Evolutionary conservation across 2,113 vertebrate species (phyloP).

Genomic region (Grus americana): DNA sequence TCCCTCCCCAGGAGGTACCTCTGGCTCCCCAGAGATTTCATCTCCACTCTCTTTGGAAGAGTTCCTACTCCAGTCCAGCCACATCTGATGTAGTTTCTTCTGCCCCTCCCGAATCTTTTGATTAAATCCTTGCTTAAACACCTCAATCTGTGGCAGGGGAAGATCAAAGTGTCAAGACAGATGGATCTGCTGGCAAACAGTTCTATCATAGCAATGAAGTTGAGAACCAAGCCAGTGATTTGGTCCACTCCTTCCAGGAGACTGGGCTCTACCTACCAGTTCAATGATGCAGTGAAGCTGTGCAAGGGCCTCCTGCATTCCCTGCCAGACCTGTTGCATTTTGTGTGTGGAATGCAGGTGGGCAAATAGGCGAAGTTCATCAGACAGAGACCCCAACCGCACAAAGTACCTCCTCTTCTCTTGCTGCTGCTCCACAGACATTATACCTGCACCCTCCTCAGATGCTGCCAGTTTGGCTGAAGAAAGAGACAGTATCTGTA

Average conservation of each 20-base stretch:
- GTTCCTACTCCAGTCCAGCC: slow-evolving; percentile 81
- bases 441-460: background rate
- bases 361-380: slow-evolving; percentile 70
- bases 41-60: background rate
- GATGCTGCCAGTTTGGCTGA: background rate
- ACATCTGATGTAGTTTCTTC: slow-evolving; percentile 81
- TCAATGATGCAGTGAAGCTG: slow-evolving; percentile 82
- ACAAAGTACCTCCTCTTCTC: background rate
- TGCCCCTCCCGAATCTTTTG: slow-evolving; percentile 77
- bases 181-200: background rate
- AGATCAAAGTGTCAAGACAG: background rate
- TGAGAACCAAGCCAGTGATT: background rate
- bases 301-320: slow-evolving; percentile 67
- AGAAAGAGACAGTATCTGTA: background rate
- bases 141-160: slow-evolving; percentile 43
- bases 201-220: background rate
- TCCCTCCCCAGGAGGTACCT: slow-evolving; percentile 51
- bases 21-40: background rate
- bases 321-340: slow-evolving; percentile 70
- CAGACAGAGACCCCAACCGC: slow-evolving; percentile 74
- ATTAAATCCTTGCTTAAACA: slow-evolving; percentile 71
- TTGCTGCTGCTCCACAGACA: background rate
- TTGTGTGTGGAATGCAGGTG: slow-evolving; percentile 77
- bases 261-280: slow-evolving; percentile 73
- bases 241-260: background rate